Base-by-base conservation (phyloP, 2,888 invertebrate species). In the Opisthograptis luteolata region DNA sequence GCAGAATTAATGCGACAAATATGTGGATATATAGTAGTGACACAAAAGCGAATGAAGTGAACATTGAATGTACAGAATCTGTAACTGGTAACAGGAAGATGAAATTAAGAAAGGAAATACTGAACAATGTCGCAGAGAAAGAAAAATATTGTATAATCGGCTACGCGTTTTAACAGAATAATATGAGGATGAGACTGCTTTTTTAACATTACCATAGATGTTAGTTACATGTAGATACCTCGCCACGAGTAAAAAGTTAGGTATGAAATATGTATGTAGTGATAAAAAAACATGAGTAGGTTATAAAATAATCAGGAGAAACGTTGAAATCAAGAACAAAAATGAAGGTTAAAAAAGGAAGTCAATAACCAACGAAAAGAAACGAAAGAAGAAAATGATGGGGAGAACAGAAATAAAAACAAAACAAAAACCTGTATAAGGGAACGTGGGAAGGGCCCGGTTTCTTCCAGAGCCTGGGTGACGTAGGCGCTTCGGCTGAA, bases 391-490 rank as follows among this genome's bases (percentile, higher is more conserved):
- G 34, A 43, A 55, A 40, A 24, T 36, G 36, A 53, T 37, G 32
- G 46, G 36, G 55, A 31, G 62, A 66, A 60, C 57, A 57, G 35
- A 68, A 68, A 31, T 62, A 73, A 75, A 70, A 73, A 63, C 45
- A 63, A 71, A 82, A 75, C 63, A 62, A 89, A 87, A 92, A 95
- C 96, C 95, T 95, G 93, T 81, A 94, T 94, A 53, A 95, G 92
- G 73, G 84, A 81, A 72, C 92, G 91, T 50, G 95, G 95, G 79
- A 94, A 95, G 59, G 94, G 93, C 68, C 94, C 94, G 69, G 93
- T 93, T 84, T 96, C 96, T 84, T 96, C 96, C 59, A 94, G 92
- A 66, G 96, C 94, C 60, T 93, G 92, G 37, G 94, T 93, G 75
- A 93, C 85, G 91, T 96, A 96, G 47, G 93, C 83, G 62, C 93